Base-by-base conservation (phyloP, 2,113 vertebrate species). In the Chaetorhynchus papuensis region DNA sequence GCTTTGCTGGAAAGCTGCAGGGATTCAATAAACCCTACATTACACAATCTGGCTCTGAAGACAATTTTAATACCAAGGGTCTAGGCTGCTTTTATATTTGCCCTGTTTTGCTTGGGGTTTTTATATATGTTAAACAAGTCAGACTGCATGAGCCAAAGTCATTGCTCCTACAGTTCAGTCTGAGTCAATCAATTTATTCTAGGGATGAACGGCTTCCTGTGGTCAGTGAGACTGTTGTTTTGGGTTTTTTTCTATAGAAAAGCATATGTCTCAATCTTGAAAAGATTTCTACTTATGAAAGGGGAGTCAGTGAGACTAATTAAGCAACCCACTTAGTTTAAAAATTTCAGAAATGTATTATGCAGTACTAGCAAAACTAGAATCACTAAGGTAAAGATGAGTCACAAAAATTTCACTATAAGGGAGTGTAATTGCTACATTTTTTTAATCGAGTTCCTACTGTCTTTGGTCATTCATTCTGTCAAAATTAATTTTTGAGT, bases 21-120 rank as follows among this genome's bases (percentile, higher is more conserved):
- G 92, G 71, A 92, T 95, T 94, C 93, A 94, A 90, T 95, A 93
- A 95, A 92, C 82, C 66, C 45, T 77, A 50, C 77, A 87, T 91
- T 94, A 89, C 81, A 84, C 77, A 92, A 53, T 82, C 72, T 87
- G 56, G 84, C 72, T 92, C 93, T 64, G 77, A 31, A 82, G 87
- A 82, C 44, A 89, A 56, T 91, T 94, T 94, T 89, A 92, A 89
- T 89, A 71, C 10, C 1, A 1, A 71, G 31, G 18, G 52, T 59
- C 65, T 94, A 78, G 80, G 49, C 56, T 89, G 65, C 47, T 83
- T 92, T 94, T 71, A 53, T 69, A 6, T 89, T 84, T 87, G 17
- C n/a, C 33, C 42, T 84, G 49, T 89, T 91, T 86, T 91, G 64
- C 33, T 24, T 72, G 30, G n/a, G 14, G 41, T 92, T 96, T 90